phyloP scores from a whole-genome alignment of 1,140 invertebrate species.

The Pygmarrhopalites habei region DNA sequence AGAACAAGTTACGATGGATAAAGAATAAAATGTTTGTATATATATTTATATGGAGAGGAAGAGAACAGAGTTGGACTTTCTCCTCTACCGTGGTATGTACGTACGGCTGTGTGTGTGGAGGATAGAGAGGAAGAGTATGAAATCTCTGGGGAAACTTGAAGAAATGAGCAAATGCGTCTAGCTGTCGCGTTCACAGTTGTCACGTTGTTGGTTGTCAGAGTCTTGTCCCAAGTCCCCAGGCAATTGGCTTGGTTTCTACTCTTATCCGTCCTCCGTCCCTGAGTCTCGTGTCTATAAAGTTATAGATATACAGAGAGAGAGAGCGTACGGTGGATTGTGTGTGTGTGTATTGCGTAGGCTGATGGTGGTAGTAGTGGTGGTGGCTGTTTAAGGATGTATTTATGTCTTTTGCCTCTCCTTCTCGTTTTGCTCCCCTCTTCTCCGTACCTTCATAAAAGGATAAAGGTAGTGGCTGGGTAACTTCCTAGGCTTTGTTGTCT shows the following conservation, averaged over 20 bases:
- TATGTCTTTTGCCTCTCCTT: conserved; percentile 9
- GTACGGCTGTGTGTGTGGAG: no score
- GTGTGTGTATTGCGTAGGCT: background rate
- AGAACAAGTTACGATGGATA: no score
- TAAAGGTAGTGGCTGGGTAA: no score
- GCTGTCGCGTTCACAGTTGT: conserved; percentile 30
- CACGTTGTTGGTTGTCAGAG: conserved; percentile 30
- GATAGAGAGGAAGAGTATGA: background rate
- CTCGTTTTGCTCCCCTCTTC: background rate
- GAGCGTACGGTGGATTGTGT: no score
- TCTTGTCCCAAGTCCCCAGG: conserved; percentile 20
- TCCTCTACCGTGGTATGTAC: no score
- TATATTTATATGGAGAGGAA: no score
- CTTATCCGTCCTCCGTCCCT: conserved; percentile 1
- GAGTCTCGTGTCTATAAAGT: no score
- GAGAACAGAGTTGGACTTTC: no score
- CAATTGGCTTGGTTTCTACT: conserved; percentile 12
- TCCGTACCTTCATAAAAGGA: background rate
- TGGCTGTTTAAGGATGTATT: conserved; percentile 7
- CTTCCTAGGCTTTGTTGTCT: no score
- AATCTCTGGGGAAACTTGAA: conserved; percentile 16
- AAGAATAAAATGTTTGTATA: no score
- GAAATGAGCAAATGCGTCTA: conserved; percentile 34
- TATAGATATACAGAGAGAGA: no score
- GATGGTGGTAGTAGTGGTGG: background rate